A percentile compares a stretch with the other conserved stretches of the same genome.
These are phyloP conservation scores for Escarpia spicata DNA, from an alignment of 2,888 invertebrate genomes.

Conservation along the genomic window DNA sequence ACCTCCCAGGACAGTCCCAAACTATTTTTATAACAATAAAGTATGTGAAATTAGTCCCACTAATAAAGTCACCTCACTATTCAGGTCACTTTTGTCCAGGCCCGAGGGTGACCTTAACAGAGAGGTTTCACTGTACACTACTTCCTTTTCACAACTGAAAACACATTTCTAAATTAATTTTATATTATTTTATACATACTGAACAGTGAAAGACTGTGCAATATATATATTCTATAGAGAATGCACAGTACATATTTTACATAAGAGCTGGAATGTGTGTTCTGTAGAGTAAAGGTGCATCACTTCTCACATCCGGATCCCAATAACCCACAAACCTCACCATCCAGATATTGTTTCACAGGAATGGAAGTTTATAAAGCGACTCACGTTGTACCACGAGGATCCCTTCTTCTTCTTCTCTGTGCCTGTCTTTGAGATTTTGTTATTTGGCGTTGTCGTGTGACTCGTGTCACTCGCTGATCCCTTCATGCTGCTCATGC, in stretches of 20 bases:
- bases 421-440: constrained; percentile 20
- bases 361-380: neutral
- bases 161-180: neutral
- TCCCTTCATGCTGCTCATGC: neutral
- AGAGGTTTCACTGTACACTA: too few species aligned
- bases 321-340: too few species aligned
- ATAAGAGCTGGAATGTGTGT: neutral
- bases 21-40: too few species aligned
- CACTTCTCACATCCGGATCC: too few species aligned
- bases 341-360: too few species aligned
- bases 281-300: too few species aligned
- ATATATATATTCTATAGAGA: too few species aligned
- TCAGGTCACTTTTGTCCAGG: too few species aligned
- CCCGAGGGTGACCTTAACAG: too few species aligned
- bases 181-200: neutral
- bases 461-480: constrained; percentile 16
- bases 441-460: neutral
- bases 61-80: too few species aligned
- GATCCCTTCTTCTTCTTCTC: constrained; percentile 56
- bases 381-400: constrained; percentile 60
- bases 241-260: neutral
- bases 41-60: too few species aligned
- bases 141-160: neutral
- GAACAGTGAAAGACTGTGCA: neutral
- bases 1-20: too few species aligned